phyloP scores from a whole-genome alignment of 1,140 invertebrate genomes.

The Aphaenogaster ashmeadi region DNA sequence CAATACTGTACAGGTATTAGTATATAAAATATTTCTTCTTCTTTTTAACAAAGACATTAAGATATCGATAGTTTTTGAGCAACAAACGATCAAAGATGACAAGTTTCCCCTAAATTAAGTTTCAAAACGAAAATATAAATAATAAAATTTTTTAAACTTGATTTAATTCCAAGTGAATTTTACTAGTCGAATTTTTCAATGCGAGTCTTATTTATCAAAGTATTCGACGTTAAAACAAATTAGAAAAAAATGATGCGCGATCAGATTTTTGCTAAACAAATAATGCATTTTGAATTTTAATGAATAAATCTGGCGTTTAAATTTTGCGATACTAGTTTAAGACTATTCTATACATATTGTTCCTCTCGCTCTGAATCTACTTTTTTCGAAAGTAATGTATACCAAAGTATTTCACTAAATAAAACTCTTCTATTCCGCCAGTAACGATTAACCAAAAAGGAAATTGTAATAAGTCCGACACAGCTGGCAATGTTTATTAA shows the following conservation, averaged over 20 bases:
- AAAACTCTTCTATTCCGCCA: too few relatives aligned
- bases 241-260: neutral
- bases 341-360: neutral
- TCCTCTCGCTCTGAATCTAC: too few relatives aligned
- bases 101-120: neutral
- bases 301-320: neutral
- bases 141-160: neutral
- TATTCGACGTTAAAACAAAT: neutral
- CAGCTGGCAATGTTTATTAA: too few relatives aligned
- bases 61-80: neutral
- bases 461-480: too few relatives aligned
- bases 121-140: neutral
- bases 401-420: neutral
- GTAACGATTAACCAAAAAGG: too few relatives aligned
- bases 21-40: neutral
- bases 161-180: neutral
- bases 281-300: neutral
- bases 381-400: neutral
- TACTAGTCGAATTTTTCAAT: neutral
- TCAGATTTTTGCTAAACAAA: neutral
- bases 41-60: constrained; percentile 4
- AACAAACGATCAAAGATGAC: neutral
- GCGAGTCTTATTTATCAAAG: neutral
- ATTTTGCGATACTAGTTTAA: constrained; percentile 1
- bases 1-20: neutral